Evolutionary conservation across 2,888 invertebrate genomes (phyloP).

Genomic region (Sinodicranocentrus sp.): DNA sequence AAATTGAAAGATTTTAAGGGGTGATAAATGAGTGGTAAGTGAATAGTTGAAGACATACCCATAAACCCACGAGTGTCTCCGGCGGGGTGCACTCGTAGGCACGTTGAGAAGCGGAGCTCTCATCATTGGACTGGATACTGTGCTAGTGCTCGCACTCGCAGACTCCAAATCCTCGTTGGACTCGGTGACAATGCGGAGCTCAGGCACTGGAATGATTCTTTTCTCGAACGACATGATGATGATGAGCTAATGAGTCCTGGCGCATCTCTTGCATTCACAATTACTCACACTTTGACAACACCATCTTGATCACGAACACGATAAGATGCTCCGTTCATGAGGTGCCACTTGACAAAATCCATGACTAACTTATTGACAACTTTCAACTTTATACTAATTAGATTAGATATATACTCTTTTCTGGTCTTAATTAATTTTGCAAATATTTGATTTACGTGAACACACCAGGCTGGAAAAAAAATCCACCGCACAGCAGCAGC

Average conservation of each 20-base stretch:
- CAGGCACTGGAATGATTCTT: conserved; percentile 68
- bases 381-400: conserved; percentile 31
- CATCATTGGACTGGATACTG: conserved; percentile 67
- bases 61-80: conserved; percentile 71
- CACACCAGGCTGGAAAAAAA: conserved; percentile 37
- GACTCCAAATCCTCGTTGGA: conserved; percentile 71
- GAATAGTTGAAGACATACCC: conserved; percentile 33
- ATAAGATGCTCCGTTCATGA: no score
- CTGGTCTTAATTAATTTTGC: conserved; percentile 41
- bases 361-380: conserved; percentile 1
- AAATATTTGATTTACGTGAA: conserved; percentile 56
- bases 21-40: no score
- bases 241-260: conserved; percentile 28
- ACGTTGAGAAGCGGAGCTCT: conserved; percentile 66
- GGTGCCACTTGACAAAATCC: not conserved
- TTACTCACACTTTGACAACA: not conserved
- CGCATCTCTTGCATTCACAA: conserved; percentile 18
- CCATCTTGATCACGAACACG: no score
- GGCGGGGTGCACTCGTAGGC: conserved; percentile 51
- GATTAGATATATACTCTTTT: conserved; percentile 42
- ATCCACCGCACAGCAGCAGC: conserved; percentile 37
- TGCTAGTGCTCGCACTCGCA: conserved; percentile 64
- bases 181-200: conserved; percentile 67
- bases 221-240: conserved; percentile 64
- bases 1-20: no score